Conservation (phyloP, 2,797 vertebrate genomes). For the Falco peregrinus region DNA sequence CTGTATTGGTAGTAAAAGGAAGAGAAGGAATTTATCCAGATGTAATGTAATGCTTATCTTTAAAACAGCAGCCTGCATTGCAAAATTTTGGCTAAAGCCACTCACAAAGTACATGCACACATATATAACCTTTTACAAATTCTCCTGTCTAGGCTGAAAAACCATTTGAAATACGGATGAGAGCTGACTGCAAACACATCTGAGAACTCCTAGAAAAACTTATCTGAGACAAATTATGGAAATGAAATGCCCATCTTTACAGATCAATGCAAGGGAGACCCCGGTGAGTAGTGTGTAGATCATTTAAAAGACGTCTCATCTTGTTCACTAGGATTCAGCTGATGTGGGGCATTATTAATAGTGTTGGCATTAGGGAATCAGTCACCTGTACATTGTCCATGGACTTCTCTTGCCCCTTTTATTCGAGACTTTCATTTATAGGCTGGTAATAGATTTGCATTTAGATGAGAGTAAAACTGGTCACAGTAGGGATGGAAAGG, state of each 20-base stretch:
- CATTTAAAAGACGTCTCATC: slow-evolving; percentile 29
- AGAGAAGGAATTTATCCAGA: neutral
- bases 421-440: neutral
- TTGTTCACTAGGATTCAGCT: neutral
- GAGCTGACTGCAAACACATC: slow-evolving; percentile 12
- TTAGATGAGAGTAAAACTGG: neutral
- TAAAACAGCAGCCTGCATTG: neutral
- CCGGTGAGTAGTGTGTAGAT: neutral
- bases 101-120: neutral
- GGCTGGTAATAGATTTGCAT: neutral
- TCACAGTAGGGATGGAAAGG: neutral
- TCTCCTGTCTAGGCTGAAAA: neutral
- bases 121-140: neutral
- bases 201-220: neutral
- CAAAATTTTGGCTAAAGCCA: neutral
- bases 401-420: neutral
- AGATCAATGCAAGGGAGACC: slow-evolving; percentile 44
- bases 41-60: neutral
- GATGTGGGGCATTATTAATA: neutral
- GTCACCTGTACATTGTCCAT: neutral
- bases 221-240: slow-evolving; percentile 12
- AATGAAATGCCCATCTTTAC: slow-evolving; percentile 50
- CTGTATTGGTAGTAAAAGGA: neutral
- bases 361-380: neutral
- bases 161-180: neutral